A percentile compares a stretch with the other conserved stretches of the same genome.
phyloP scores from a whole-genome alignment of 92 coral and sea anemone species.

The Nematostella vectensis region DNA sequence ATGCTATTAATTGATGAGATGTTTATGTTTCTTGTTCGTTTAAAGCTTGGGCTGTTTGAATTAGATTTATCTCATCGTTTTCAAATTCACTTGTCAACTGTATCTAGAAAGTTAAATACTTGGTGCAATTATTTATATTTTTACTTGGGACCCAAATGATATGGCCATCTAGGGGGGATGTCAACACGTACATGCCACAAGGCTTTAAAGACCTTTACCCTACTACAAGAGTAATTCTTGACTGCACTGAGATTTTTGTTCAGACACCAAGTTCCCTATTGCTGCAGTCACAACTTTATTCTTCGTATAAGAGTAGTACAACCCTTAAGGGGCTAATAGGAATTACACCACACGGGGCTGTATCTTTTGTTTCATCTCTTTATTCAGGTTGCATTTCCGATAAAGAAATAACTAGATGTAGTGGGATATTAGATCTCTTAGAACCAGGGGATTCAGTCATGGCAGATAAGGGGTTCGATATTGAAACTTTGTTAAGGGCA shows the following conservation, averaged over 20 bases:
- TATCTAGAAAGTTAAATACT: slow-evolving; percentile 40
- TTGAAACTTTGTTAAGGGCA: slow-evolving; percentile 16
- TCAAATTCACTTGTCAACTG: slow-evolving; percentile 37
- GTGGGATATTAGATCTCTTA: slow-evolving; percentile 37
- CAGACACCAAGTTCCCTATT: slow-evolving; percentile 31
- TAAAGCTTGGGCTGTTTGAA: slow-evolving; percentile 33
- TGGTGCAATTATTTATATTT: slow-evolving; percentile 37
- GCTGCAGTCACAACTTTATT: slow-evolving; percentile 53
- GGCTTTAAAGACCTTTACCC: slow-evolving; percentile 29
- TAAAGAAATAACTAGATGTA: slow-evolving; percentile 50
- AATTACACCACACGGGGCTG: slow-evolving; percentile 52
- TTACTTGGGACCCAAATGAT: slow-evolving; percentile 23
- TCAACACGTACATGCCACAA: slow-evolving; percentile 32
- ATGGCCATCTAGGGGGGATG: slow-evolving; percentile 38
- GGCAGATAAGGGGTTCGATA: slow-evolving; percentile 49
- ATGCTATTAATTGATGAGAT: slow-evolving; percentile 27
- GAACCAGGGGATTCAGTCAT: slow-evolving; percentile 38
- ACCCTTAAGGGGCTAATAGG: slow-evolving; percentile 51
- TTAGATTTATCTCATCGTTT: slow-evolving; percentile 40
- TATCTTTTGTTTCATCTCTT: slow-evolving; percentile 40
- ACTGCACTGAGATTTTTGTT: slow-evolving; percentile 56
- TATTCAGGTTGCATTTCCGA: slow-evolving; percentile 33
- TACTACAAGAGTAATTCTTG: slow-evolving; percentile 44
- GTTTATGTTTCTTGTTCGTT: slow-evolving; percentile 29
- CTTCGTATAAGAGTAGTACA: slow-evolving; percentile 46